Evolutionary conservation across 2,797 vertebrate species (phyloP), one percentile per base, ranked within the genome.

Genomic region (Chloroceryle inda): DNA sequence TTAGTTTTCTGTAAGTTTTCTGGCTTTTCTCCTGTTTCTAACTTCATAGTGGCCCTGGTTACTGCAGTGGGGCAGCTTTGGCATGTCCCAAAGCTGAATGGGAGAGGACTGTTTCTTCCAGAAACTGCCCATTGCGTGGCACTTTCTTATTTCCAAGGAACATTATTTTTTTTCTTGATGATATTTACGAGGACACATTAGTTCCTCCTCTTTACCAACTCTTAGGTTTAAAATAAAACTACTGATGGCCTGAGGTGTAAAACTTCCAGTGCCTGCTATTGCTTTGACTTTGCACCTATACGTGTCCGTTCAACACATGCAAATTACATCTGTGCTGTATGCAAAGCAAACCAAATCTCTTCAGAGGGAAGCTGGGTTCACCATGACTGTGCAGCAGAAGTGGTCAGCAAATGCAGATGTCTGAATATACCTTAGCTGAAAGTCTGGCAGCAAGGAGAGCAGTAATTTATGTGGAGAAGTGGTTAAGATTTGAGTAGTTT

Each of bases 271-370:
- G 15, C n/a, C 13, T 91, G 31, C 11, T 61, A 2, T 53, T 47
- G 56, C 37, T 92, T 91, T 87, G 58, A 47, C 58, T 56, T 80
- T 37, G 55, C 38, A 63, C 37, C 23, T 63, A 2, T 21, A 10
- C 0, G 0, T 64, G 45, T 59, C 24, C 18, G 20, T 63, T 84
- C 53, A 35, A 12, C 19, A 4, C 10, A 1, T 9, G 47, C 4
- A 2, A 17, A 24, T 62, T 35, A 1, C 8, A 50, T 50, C 49
- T 64, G 38, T 2, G 1, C 44, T 61, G 6, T 35, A 10, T 44
- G 44, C 45, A 44, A 45, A 44, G 61, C 19, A 47, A 79, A 11
- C 3, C 45, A 53, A 1, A 37, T 42, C 26, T 79, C 55, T 24
- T 76, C 45, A 55, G 52, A 13, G 37, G 9, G 24, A 38, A 69